phyloP scores from a whole-genome alignment of 2,113 vertebrate genomes.

The Ceuthmochares aereus region DNA sequence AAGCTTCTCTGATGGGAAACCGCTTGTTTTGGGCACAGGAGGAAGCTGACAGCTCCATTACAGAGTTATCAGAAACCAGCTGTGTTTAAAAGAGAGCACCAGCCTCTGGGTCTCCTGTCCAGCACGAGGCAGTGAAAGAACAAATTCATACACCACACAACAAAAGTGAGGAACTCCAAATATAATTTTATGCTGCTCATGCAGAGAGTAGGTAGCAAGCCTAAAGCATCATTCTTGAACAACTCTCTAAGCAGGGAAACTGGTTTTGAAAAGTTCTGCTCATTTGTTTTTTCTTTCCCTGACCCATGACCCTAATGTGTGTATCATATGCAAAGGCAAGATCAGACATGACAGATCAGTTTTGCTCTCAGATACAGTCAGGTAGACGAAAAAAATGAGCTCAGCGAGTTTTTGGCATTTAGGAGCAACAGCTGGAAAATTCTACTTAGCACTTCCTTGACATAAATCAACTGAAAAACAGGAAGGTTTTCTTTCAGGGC shows the following conservation, averaged over 20 bases:
- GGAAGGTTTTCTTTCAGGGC: neutral
- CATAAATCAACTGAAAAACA: constrained; percentile 8
- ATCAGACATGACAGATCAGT: constrained; percentile 42
- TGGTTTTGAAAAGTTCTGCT: constrained; percentile 50
- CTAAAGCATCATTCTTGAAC: constrained; percentile 25
- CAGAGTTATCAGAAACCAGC: neutral
- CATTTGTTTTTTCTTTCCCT: constrained; percentile 27
- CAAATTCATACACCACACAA: neutral
- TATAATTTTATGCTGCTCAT: neutral
- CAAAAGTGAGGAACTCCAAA: constrained; percentile 18
- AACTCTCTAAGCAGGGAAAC: neutral
- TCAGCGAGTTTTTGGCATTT: constrained; percentile 36
- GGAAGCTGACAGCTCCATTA: constrained; percentile 9
- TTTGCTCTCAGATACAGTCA: constrained; percentile 46
- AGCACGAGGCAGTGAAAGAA: neutral
- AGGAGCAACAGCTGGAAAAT: constrained; percentile 53
- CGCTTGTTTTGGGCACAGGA: neutral
- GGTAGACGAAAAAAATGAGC: constrained; percentile 26
- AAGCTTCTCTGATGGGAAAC: neutral
- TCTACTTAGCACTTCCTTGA: constrained; percentile 39
- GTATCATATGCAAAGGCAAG: constrained; percentile 34
- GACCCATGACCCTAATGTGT: neutral
- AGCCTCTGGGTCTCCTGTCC: neutral
- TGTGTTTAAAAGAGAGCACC: neutral
- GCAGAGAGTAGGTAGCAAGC: neutral